Evolutionary conservation across 2,113 vertebrate species (phyloP).

Genomic region (Oplegnathus fasciatus): DNA sequence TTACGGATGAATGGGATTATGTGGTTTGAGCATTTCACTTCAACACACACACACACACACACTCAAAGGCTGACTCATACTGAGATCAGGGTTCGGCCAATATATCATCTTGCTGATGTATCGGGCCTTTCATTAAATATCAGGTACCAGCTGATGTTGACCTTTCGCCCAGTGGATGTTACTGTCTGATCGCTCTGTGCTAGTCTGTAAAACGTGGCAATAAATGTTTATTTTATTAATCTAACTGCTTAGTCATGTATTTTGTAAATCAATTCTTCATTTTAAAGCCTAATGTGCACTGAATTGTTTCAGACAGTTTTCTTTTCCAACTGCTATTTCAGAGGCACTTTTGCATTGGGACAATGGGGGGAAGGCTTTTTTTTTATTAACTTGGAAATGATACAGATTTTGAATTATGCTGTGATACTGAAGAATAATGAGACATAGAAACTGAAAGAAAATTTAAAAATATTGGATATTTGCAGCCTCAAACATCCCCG

Average conservation of each 20-base stretch:
- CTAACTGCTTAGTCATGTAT: not conserved
- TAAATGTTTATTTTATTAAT: not conserved
- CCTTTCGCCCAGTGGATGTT: not conserved
- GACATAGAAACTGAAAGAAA: too few species aligned
- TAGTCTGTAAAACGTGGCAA: not conserved
- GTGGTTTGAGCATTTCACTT: not conserved
- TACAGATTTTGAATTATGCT: too few species aligned
- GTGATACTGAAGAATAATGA: too few species aligned
- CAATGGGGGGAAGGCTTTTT: too few species aligned
- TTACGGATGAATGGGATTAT: conserved; percentile 39
- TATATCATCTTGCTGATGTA: not conserved
- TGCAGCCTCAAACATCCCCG: too few species aligned
- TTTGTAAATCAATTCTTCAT: not conserved
- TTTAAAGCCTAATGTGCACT: not conserved
- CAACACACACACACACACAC: not conserved
- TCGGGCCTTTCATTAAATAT: conserved; percentile 23
- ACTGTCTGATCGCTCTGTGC: not conserved
- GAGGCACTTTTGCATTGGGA: not conserved
- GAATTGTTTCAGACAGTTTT: too few species aligned
- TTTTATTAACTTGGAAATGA: too few species aligned
- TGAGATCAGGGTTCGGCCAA: not conserved
- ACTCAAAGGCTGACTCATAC: not conserved
- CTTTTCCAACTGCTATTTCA: too few species aligned
- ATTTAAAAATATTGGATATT: too few species aligned
- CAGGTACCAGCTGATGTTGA: not conserved